These are phyloP conservation scores for Oreochromis niloticus DNA, from an alignment of 2,113 vertebrate genomes.

Conservation along the genomic window DNA sequence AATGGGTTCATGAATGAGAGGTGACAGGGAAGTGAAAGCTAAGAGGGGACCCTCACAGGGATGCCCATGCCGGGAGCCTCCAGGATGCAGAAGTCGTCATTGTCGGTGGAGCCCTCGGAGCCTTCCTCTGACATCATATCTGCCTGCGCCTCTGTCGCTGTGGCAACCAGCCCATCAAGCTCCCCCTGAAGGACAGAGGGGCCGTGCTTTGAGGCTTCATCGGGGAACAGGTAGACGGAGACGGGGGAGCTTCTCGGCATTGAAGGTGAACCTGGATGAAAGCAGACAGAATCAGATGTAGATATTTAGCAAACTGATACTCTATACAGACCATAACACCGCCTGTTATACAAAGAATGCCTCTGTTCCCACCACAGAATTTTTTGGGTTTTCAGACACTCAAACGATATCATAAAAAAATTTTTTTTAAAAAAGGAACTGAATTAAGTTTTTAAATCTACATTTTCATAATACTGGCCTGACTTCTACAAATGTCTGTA, in stretches of 20 bases:
- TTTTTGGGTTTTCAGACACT: not conserved
- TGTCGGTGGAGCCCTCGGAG: constrained; percentile 79
- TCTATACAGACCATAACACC: not conserved
- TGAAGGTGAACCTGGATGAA: constrained; percentile 64
- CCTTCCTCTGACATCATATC: constrained; percentile 71
- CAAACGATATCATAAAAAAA: not conserved
- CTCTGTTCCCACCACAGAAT: accelerated
- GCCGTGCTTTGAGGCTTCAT: constrained; percentile 65
- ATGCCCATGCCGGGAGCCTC: constrained; percentile 90
- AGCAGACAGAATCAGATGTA: not conserved
- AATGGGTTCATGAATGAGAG: not conserved
- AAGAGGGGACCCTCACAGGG: constrained; percentile 66
- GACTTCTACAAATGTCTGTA: not conserved
- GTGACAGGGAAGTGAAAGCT: not conserved
- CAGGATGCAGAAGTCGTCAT: constrained; percentile 90
- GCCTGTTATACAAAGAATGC: not conserved
- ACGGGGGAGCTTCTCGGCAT: constrained; percentile 76
- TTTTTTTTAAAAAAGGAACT: not conserved
- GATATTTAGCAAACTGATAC: not conserved
- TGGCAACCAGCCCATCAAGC: constrained; percentile 59
- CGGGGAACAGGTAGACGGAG: constrained; percentile 87
- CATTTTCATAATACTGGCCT: not conserved
- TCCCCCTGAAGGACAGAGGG: constrained; percentile 44
- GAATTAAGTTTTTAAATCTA: not conserved
- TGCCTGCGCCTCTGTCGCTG: constrained; percentile 64